Evolutionary conservation across 2,113 vertebrate species (phyloP).

Genomic region (Prinia subflava): DNA sequence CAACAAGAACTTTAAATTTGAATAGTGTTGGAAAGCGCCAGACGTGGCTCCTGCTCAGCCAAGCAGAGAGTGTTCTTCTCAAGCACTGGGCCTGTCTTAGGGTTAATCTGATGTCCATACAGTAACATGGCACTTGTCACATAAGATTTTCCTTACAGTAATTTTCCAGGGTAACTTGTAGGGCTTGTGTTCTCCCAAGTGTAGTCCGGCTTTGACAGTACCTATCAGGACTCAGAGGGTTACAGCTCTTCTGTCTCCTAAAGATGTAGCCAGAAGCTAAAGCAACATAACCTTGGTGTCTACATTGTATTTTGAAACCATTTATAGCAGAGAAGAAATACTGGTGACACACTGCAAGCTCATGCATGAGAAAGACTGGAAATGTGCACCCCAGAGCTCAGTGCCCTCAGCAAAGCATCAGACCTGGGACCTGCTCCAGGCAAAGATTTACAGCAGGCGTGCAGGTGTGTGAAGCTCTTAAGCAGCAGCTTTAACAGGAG

Average conservation of each 20-base stretch:
- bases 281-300: not conserved
- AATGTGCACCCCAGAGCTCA: not conserved
- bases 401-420: not conserved
- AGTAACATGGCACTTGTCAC: not conserved
- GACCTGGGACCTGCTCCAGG: not conserved
- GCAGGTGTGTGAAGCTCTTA: not conserved
- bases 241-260: not conserved
- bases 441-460: fast-evolving
- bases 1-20: not conserved
- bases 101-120: not conserved
- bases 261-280: not conserved
- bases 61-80: not conserved
- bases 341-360: not conserved
- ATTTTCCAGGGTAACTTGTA: not conserved
- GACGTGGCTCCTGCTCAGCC: not conserved
- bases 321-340: not conserved
- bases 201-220: not conserved
- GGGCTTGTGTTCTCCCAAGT: not conserved
- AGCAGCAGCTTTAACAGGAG: not conserved
- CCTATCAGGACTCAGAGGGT: not conserved
- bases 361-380: not conserved
- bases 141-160: not conserved
- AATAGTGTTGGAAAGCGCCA: not conserved
- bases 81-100: not conserved
- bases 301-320: not conserved